Evolutionary conservation across 2,113 vertebrate species (phyloP).

Genomic region (Pipa parva): DNA sequence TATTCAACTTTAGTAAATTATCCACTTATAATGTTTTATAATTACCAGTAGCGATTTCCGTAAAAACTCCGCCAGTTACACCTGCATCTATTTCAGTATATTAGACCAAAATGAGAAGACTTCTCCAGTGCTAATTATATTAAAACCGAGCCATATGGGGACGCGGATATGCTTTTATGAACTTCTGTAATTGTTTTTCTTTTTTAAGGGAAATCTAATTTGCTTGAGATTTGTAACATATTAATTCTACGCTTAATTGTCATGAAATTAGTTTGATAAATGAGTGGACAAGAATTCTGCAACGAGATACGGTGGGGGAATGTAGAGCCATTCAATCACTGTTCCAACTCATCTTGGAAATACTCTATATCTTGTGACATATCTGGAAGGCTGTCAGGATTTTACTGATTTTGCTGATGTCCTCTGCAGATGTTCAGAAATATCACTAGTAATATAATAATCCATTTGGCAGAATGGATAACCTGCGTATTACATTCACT

Average conservation of each 20-base stretch:
- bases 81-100: not conserved
- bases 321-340: constrained; percentile 31
- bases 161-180: not conserved
- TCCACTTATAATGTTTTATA: too few relatives aligned
- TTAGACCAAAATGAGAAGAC: not conserved
- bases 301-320: constrained; percentile 25
- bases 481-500: too few relatives aligned
- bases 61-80: too few relatives aligned
- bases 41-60: too few relatives aligned
- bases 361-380: constrained; percentile 31
- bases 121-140: not conserved
- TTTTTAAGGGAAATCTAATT: not conserved
- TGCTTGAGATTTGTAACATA: constrained; percentile 18
- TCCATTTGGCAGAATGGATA: too few relatives aligned
- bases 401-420: not conserved
- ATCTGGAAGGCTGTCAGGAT: constrained; percentile 26
- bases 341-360: constrained; percentile 28
- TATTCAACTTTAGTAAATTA: too few relatives aligned
- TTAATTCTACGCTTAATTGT: constrained; percentile 17
- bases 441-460: too few relatives aligned
- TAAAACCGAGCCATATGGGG: constrained; percentile 8
- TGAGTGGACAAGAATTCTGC: constrained; percentile 17
- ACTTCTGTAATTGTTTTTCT: not conserved
- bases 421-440: constrained; percentile 24
- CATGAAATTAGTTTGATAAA: constrained; percentile 36